phyloP scores from a whole-genome alignment of 2,797 vertebrate species.

The Harpagifer antarcticus region DNA sequence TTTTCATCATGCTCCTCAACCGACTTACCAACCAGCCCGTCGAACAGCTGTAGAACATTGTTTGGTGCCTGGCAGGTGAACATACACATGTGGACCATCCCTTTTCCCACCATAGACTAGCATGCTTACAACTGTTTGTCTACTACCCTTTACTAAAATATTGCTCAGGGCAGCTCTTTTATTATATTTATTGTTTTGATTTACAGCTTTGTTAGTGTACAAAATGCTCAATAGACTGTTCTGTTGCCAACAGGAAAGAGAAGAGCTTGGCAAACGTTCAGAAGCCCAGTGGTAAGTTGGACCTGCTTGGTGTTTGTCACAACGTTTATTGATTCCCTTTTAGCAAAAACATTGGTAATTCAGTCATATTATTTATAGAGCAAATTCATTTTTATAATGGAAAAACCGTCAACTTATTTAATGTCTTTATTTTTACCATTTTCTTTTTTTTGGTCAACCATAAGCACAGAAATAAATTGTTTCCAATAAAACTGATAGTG shows the following conservation, averaged over 20 bases:
- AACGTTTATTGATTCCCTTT: background rate
- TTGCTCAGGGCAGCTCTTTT: background rate
- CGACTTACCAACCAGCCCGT: background rate
- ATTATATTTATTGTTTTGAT: background rate
- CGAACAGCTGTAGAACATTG: slow-evolving; percentile 24
- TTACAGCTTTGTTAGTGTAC: background rate
- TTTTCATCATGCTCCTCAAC: background rate
- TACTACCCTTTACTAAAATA: background rate
- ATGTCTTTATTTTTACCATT: too few relatives aligned
- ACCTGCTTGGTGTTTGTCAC: background rate
- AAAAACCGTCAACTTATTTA: too few relatives aligned
- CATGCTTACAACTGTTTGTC: background rate
- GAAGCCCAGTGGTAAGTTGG: slow-evolving; percentile 36
- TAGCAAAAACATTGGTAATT: background rate
- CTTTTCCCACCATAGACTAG: too few relatives aligned
- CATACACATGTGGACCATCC: background rate
- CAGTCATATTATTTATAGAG: background rate
- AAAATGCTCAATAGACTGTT: slow-evolving; percentile 2
- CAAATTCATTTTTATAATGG: background rate
- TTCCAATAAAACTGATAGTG: too few relatives aligned
- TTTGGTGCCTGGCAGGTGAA: slow-evolving; percentile 53
- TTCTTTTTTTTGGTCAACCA: too few relatives aligned
- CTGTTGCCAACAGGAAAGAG: slow-evolving; percentile 54
- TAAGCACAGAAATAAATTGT: too few relatives aligned
- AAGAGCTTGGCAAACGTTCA: background rate